Evolutionary conservation across 2,113 vertebrate genomes (phyloP), one percentile per base, ranked within the genome.

Genomic region (Macquaria australasica): DNA sequence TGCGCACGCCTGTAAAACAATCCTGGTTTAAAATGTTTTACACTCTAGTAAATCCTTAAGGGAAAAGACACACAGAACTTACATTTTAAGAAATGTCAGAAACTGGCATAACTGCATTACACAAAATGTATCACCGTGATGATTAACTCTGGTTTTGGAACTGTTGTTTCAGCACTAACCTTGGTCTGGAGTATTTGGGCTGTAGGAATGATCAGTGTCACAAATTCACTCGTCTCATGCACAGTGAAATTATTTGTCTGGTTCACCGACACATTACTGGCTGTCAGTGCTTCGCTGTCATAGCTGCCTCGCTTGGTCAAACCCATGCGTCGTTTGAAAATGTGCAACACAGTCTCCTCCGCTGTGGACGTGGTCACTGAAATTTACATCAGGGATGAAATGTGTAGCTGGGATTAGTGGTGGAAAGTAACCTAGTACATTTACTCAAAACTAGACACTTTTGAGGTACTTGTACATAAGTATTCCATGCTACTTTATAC

Each of bases 261-360:
- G 25, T 66, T 86, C 53, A 94, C 86, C 0, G 4, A 66, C 86
- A 96, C 83, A 28, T 79, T 58, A 9, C 73, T 92, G 55, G 94
- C 69, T 8, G 91, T 92, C 77, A 95, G 88, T 14, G 34, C 75
- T 60, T 94, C 90, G 5, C 63, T 59, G 8, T 64, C 63, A 31
- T 28, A 2, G 21, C 87, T 83, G 10, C 94, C 93, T 88, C 95
- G 93, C 83, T 91, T 92, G 43, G 94, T 94, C 84, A 95, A 81
- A 51, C 94, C 95, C 90, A 92, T 91, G 25, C 83, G 89, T 0
- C 90, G 89, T 87, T 95, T 95, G 72, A 95, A 94, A 85, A 95
- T 93, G 70, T 92, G 87, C 55, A 95, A 67, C 3, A 88, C 83
- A 18, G 93, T 92, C 68, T 93, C 85, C 2, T 90, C 81, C 53